Percentiles rank a stretch among this genome's conserved stretches.
Evolutionary conservation across 2,113 vertebrate species (phyloP).

Genomic region (Silurus meridionalis): DNA sequence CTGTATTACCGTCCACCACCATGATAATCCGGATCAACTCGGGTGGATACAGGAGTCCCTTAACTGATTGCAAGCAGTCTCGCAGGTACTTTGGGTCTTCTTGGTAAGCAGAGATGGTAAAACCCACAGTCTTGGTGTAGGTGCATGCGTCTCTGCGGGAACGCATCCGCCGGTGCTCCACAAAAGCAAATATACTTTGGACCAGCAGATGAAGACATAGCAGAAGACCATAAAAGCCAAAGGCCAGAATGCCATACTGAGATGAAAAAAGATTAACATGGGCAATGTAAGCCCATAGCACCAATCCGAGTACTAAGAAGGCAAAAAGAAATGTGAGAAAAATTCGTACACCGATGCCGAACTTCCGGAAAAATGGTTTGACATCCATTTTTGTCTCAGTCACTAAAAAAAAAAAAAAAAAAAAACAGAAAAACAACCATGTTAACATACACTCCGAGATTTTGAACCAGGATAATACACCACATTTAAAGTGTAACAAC

Average conservation of each 20-base stretch:
- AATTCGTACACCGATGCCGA: conserved; percentile 60
- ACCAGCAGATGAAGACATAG: conserved; percentile 79
- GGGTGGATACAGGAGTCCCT: conserved; percentile 76
- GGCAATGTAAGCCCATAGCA: conserved; percentile 81
- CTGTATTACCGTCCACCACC: conserved; percentile 85
- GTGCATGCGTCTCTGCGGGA: conserved; percentile 58
- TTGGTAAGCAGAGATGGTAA: conserved; percentile 87
- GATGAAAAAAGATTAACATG: conserved; percentile 76
- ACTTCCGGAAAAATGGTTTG: conserved; percentile 63
- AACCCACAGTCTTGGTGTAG: conserved; percentile 78
- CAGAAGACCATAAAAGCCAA: conserved; percentile 87
- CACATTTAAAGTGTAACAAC: neutral
- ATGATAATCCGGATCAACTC: conserved; percentile 81
- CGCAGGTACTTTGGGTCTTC: conserved; percentile 83
- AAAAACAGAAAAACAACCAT: neutral
- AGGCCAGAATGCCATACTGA: conserved; percentile 76
- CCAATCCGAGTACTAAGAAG: conserved; percentile 74
- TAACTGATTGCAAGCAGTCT: conserved; percentile 81
- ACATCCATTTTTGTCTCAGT: conserved; percentile 66
- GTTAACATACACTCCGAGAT: neutral
- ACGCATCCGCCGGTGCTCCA: conserved; percentile 78
- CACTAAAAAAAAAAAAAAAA: conserved; percentile 19
- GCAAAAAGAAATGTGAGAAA: conserved; percentile 79
- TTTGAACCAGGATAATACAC: neutral
- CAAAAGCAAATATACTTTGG: conserved; percentile 84